Conservation (phyloP, 2,113 vertebrate species). For the Struthio camelus region DNA sequence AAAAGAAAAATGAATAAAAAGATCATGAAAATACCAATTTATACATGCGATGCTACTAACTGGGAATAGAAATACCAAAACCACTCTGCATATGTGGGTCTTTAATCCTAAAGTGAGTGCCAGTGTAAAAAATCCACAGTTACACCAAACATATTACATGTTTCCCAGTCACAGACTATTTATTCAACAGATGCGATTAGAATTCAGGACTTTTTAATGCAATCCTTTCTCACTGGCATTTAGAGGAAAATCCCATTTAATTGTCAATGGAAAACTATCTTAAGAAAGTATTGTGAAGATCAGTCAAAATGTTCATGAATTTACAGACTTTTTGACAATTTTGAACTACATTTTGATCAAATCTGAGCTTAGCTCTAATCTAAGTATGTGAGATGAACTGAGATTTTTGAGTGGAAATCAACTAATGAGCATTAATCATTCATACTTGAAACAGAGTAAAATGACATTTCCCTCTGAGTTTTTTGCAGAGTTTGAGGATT, state of each 20-base stretch:
- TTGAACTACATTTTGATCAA: neutral
- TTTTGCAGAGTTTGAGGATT: neutral
- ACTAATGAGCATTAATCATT: neutral
- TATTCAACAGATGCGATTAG: neutral
- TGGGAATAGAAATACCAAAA: neutral
- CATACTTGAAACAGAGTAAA: neutral
- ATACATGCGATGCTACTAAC: neutral
- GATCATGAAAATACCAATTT: neutral
- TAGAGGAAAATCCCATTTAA: neutral
- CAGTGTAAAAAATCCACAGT: neutral
- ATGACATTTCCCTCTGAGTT: neutral
- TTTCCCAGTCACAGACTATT: neutral
- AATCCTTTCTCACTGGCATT: neutral
- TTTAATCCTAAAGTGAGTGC: neutral
- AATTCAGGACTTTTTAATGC: neutral
- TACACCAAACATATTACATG: neutral
- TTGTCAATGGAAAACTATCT: neutral
- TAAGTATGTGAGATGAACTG: neutral
- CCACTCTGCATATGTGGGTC: neutral
- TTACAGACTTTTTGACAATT: neutral
- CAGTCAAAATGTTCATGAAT: neutral
- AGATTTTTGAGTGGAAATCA: neutral
- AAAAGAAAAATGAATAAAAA: neutral
- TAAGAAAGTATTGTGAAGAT: neutral
- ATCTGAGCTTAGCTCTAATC: neutral